These are phyloP conservation scores for Carapus acus DNA, from an alignment of 2,797 vertebrate genomes.

Conservation along the genomic window DNA sequence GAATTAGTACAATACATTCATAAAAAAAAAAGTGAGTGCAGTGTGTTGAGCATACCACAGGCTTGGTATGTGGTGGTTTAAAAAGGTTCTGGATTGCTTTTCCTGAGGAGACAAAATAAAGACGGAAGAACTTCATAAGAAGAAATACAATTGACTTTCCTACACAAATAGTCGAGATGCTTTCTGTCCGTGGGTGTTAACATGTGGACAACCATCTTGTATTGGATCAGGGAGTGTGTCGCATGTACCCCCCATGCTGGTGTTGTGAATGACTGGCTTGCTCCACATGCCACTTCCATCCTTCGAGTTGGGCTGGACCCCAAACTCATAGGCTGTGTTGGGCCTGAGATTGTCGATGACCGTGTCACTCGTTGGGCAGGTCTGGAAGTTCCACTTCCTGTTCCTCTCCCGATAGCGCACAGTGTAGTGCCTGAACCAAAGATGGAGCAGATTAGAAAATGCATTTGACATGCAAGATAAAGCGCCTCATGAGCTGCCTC, in stretches of 20 bases:
- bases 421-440: constrained; percentile 65
- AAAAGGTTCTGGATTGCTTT: constrained; percentile 51
- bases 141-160: constrained; percentile 10
- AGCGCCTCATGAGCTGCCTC: too few species aligned
- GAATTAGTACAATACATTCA: constrained; percentile 1
- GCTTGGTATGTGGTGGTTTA: constrained; percentile 38
- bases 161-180: constrained; percentile 30
- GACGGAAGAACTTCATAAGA: constrained; percentile 9
- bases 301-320: constrained; percentile 80
- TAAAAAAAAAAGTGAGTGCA: constrained; percentile 8
- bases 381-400: constrained; percentile 91
- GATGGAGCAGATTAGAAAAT: constrained; percentile 10
- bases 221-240: constrained; percentile 6
- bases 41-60: constrained; percentile 57
- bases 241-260: constrained; percentile 52
- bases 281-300: constrained; percentile 82
- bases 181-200: constrained; percentile 1
- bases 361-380: constrained; percentile 89
- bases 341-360: constrained; percentile 91
- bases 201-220: constrained; percentile 6
- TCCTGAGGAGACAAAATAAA: constrained; percentile 41
- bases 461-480: too few species aligned
- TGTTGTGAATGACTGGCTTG: constrained; percentile 81
- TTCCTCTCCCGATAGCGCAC: constrained; percentile 87
- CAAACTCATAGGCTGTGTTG: constrained; percentile 87